phyloP scores from a whole-genome alignment of 2,888 invertebrate genomes.

The Neocrepidodera transversa region DNA sequence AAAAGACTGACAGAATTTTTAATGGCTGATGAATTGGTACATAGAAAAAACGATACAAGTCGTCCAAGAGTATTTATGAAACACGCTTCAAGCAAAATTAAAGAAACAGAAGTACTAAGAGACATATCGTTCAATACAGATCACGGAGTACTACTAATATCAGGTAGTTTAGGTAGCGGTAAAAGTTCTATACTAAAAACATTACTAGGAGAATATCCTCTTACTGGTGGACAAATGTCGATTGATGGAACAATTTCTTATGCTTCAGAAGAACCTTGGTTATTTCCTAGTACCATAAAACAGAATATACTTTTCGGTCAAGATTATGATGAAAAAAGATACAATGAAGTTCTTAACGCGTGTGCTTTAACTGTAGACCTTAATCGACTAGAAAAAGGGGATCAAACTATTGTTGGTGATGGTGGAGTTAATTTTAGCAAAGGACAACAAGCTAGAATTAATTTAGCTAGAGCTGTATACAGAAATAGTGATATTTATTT shows the following conservation, averaged over 20 bases:
- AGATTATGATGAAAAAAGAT: slow-evolving; percentile 51
- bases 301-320: slow-evolving; percentile 57
- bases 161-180: slow-evolving; percentile 65
- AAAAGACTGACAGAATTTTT: slow-evolving; percentile 42
- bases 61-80: slow-evolving; percentile 34
- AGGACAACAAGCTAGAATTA: slow-evolving; percentile 61
- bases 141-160: slow-evolving; percentile 61
- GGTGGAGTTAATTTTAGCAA: slow-evolving; percentile 69
- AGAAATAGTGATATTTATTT: slow-evolving; percentile 51
- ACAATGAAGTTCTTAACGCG: slow-evolving; percentile 54
- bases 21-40: slow-evolving; percentile 31
- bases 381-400: slow-evolving; percentile 52
- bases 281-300: slow-evolving; percentile 50
- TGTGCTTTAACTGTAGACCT: slow-evolving; percentile 65
- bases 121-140: slow-evolving; percentile 60
- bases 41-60: neutral
- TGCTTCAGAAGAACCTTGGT: slow-evolving; percentile 52
- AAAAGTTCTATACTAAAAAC: slow-evolving; percentile 50
- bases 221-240: slow-evolving; percentile 40
- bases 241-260: slow-evolving; percentile 50
- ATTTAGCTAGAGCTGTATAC: slow-evolving; percentile 51
- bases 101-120: slow-evolving; percentile 54
- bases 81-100: slow-evolving; percentile 41
- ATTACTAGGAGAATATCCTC: slow-evolving; percentile 47
- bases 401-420: slow-evolving; percentile 68